Evolutionary conservation across 2,113 vertebrate genomes (phyloP).

Genomic region (Oryzias curvinotus): DNA sequence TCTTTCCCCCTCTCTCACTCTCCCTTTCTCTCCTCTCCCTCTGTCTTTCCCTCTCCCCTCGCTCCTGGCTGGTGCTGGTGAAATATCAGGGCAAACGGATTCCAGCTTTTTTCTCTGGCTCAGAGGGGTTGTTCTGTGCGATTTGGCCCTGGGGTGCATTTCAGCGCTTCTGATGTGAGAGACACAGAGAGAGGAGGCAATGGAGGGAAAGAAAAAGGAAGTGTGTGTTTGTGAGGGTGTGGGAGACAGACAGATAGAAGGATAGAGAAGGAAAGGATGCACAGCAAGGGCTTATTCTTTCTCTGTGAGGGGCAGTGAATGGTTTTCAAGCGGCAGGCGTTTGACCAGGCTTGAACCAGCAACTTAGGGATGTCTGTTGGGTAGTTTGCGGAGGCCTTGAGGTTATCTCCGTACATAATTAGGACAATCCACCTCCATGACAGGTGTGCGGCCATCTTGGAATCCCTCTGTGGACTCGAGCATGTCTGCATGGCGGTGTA

Average conservation of each 20-base stretch:
- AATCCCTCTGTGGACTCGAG: constrained; percentile 52
- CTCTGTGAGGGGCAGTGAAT: constrained; percentile 50
- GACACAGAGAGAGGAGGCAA: constrained; percentile 40
- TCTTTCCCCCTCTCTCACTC: constrained; percentile 47
- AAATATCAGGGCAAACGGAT: constrained; percentile 83
- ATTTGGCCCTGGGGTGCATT: constrained; percentile 86
- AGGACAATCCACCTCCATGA: constrained; percentile 65
- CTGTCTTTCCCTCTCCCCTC: constrained; percentile 64
- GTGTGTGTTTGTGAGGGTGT: constrained; percentile 14
- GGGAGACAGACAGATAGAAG: constrained; percentile 14
- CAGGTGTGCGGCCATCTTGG: constrained; percentile 73
- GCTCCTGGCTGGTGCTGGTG: constrained; percentile 79
- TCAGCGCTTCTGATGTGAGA: constrained; percentile 77
- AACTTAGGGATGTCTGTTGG: constrained; percentile 42
- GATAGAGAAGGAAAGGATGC: constrained; percentile 49
- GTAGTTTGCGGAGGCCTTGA: constrained; percentile 58
- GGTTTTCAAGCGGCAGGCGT: constrained; percentile 43
- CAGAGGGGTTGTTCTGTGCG: constrained; percentile 82
- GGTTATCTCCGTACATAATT: constrained; percentile 65
- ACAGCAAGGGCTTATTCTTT: constrained; percentile 55
- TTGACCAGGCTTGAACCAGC: constrained; percentile 54
- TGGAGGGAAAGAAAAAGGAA: constrained; percentile 47
- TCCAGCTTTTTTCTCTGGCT: constrained; percentile 80
- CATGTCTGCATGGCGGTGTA: constrained; percentile 11
- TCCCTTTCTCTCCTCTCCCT: constrained; percentile 59